These are phyloP conservation scores for Lamellibrachia columna DNA, from an alignment of 2,888 invertebrate genomes.

Conservation along the genomic window DNA sequence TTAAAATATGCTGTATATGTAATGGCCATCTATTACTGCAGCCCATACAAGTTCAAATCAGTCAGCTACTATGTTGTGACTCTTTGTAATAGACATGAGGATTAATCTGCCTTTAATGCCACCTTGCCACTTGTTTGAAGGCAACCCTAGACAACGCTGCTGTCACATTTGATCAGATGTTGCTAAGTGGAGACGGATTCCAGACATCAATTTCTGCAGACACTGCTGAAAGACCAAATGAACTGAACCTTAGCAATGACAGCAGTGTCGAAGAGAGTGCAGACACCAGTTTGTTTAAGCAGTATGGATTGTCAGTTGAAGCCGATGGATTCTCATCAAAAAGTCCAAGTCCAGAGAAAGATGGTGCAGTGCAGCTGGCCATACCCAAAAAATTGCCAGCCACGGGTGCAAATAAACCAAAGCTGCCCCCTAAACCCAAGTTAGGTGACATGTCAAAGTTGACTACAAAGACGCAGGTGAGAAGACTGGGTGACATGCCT, in stretches of 20 bases:
- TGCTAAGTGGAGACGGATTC: neutral
- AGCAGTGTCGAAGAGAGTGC: neutral
- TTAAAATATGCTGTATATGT: neutral
- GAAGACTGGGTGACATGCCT: neutral
- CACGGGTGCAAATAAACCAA: neutral
- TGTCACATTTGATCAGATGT: constrained; percentile 8
- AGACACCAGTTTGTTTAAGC: neutral
- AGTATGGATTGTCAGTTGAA: neutral
- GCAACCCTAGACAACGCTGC: neutral
- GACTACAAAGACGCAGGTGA: neutral
- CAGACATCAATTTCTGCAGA: neutral
- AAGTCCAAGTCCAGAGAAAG: neutral
- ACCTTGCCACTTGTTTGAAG: neutral
- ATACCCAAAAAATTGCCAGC: neutral
- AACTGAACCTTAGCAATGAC: neutral
- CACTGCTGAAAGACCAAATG: neutral
- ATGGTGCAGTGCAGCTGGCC: neutral
- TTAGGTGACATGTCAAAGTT: constrained; percentile 7
- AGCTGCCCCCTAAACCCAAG: neutral
- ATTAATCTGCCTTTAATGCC: neutral
- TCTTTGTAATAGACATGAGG: neutral
- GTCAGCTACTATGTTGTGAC: neutral
- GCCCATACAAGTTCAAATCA: neutral
- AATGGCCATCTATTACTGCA: neutral
- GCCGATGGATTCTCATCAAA: neutral